Conservation (phyloP, 2,888 invertebrate species). For the Dynastes tityus region DNA sequence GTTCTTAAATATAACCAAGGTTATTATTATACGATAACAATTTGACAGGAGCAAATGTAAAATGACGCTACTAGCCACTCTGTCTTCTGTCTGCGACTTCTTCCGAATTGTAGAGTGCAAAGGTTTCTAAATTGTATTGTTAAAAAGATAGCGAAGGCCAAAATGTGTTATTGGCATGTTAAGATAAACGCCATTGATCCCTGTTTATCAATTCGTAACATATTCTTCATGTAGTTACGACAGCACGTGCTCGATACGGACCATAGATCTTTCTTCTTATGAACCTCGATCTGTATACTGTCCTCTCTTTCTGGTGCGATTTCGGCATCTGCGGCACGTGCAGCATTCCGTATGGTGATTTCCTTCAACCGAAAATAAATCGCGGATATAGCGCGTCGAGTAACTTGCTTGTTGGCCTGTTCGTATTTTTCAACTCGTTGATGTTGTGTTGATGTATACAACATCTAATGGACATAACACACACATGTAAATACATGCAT, state of each 20-base stretch:
- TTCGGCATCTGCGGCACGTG: constrained; percentile 45
- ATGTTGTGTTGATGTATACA: background rate
- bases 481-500: no score
- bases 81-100: no score
- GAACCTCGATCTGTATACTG: background rate
- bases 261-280: constrained; percentile 7
- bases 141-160: constrained; percentile 3
- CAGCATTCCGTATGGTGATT: constrained; percentile 42
- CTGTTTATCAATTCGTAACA: background rate
- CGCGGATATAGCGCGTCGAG: constrained; percentile 53
- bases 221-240: background rate
- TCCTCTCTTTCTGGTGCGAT: constrained; percentile 2
- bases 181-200: background rate
- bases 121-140: background rate
- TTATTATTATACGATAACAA: no score
- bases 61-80: no score
- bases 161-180: background rate
- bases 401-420: background rate
- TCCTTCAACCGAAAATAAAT: constrained; percentile 53
- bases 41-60: no score
- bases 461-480: background rate
- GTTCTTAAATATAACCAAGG: no score
- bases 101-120: no score
- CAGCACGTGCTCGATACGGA: background rate
- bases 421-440: background rate